phyloP scores from a whole-genome alignment of 2,888 invertebrate genomes.

The Portevinia maculata region DNA sequence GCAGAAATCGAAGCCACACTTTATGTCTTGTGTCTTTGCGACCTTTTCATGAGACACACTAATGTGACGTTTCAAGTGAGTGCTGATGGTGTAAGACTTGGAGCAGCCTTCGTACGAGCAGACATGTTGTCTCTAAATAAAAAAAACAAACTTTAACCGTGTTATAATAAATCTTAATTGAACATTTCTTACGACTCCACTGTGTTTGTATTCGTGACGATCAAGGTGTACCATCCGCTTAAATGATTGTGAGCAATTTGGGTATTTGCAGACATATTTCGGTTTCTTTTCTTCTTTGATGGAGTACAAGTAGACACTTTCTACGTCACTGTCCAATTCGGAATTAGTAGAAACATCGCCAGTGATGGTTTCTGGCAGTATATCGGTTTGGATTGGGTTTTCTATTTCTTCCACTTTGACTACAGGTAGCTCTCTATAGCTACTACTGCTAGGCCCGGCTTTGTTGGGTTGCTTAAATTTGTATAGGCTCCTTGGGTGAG shows the following conservation, averaged over 20 bases:
- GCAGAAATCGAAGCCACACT: slow-evolving; percentile 82
- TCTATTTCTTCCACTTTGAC: too few relatives aligned
- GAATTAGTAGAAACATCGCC: slow-evolving; percentile 32
- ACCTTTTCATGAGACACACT: slow-evolving; percentile 83
- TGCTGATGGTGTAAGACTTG: slow-evolving; percentile 86
- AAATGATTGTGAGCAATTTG: slow-evolving; percentile 84
- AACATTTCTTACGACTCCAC: slow-evolving; percentile 84
- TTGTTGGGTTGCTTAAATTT: too few relatives aligned
- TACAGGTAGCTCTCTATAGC: too few relatives aligned
- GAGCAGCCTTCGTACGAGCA: slow-evolving; percentile 85
- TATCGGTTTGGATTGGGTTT: too few relatives aligned
- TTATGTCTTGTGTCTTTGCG: slow-evolving; percentile 75
- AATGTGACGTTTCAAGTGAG: slow-evolving; percentile 86
- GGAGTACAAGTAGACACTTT: slow-evolving; percentile 77
- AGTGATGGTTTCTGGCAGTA: too few relatives aligned
- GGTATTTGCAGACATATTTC: slow-evolving; percentile 83
- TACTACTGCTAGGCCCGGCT: too few relatives aligned
- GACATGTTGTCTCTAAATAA: slow-evolving; percentile 84
- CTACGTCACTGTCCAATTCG: slow-evolving; percentile 80
- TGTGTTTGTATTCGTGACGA: slow-evolving; percentile 85
- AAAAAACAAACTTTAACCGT: background rate
- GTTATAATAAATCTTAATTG: slow-evolving; percentile 61
- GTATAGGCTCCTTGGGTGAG: too few relatives aligned
- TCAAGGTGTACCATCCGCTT: slow-evolving; percentile 84
- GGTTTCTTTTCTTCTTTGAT: slow-evolving; percentile 74